A percentile compares a stretch with the other conserved stretches of the same genome.
These are phyloP conservation scores for Hemithea aestivaria DNA, from an alignment of 2,888 invertebrate species.

Conservation along the genomic window DNA sequence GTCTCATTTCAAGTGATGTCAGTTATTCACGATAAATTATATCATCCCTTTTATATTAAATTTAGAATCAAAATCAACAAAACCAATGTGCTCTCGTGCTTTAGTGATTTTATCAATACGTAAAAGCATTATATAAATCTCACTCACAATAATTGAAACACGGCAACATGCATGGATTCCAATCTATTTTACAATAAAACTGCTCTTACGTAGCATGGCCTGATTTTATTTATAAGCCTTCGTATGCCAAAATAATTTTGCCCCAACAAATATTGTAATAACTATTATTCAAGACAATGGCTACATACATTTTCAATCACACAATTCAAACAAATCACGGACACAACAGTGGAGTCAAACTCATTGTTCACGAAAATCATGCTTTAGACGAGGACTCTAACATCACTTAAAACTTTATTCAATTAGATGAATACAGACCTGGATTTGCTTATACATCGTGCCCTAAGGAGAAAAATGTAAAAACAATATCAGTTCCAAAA, in stretches of 20 bases:
- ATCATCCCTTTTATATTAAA: background rate
- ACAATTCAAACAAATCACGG: conserved; percentile 29
- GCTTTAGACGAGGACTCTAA: conserved; percentile 53
- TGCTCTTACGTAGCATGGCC: too few relatives aligned
- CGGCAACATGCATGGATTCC: too few relatives aligned
- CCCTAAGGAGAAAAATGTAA: conserved; percentile 69
- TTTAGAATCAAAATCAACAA: background rate
- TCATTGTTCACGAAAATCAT: conserved; percentile 38
- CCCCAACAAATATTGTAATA: background rate
- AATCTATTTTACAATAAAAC: too few relatives aligned
- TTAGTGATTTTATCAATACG: background rate
- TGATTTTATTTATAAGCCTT: too few relatives aligned
- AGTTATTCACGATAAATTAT: conserved; percentile 7
- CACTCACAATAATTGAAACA: too few relatives aligned
- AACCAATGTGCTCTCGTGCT: conserved; percentile 13
- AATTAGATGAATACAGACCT: conserved; percentile 69
- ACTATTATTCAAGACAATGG: conserved; percentile 4
- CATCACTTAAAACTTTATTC: conserved; percentile 56
- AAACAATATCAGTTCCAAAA: conserved; percentile 39
- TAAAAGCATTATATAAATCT: conserved; percentile 1
- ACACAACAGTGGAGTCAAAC: conserved; percentile 29
- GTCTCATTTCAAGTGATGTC: conserved; percentile 40
- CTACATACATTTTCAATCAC: conserved; percentile 22
- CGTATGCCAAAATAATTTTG: too few relatives aligned
- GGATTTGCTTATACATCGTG: conserved; percentile 77